Percentiles rank a stretch among this genome's conserved stretches.
Evolutionary conservation across 2,113 vertebrate species (phyloP).

Genomic region (Cyprinodon brontotheroides): DNA sequence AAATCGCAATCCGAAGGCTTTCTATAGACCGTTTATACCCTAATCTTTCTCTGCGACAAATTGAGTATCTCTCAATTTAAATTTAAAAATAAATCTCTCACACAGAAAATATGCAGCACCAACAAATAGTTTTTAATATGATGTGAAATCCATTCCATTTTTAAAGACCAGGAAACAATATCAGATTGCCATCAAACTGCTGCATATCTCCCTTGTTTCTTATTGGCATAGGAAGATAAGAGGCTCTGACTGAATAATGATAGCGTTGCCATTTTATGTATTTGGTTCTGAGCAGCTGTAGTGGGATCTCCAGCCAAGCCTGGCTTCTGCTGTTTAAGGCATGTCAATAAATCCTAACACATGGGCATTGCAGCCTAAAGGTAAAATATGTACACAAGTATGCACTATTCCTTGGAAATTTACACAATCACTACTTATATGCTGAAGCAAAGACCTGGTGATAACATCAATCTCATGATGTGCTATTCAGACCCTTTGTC

Average conservation of each 20-base stretch:
- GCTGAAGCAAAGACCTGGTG: too few relatives aligned
- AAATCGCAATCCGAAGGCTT: conserved; percentile 53
- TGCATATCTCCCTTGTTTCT: neutral
- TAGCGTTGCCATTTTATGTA: neutral
- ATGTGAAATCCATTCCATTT: neutral
- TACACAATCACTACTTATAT: too few relatives aligned
- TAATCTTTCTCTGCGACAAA: conserved; percentile 33
- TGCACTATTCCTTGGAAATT: too few relatives aligned
- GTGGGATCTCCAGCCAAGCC: too few relatives aligned
- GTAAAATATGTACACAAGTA: too few relatives aligned
- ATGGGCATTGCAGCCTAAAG: too few relatives aligned
- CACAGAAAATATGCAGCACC: conserved; percentile 2
- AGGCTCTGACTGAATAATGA: neutral
- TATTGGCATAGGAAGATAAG: neutral
- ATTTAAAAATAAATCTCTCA: conserved; percentile 6
- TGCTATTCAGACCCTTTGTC: too few relatives aligned
- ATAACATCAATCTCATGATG: too few relatives aligned
- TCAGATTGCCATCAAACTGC: neutral
- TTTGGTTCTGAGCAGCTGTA: neutral
- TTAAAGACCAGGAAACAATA: neutral
- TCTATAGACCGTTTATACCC: conserved; percentile 28
- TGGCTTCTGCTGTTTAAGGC: too few relatives aligned
- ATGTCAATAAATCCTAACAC: too few relatives aligned
- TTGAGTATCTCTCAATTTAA: neutral
- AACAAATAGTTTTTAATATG: neutral